These are phyloP conservation scores for Deilephila porcellus DNA, from an alignment of 2,888 invertebrate species.

Conservation along the genomic window DNA sequence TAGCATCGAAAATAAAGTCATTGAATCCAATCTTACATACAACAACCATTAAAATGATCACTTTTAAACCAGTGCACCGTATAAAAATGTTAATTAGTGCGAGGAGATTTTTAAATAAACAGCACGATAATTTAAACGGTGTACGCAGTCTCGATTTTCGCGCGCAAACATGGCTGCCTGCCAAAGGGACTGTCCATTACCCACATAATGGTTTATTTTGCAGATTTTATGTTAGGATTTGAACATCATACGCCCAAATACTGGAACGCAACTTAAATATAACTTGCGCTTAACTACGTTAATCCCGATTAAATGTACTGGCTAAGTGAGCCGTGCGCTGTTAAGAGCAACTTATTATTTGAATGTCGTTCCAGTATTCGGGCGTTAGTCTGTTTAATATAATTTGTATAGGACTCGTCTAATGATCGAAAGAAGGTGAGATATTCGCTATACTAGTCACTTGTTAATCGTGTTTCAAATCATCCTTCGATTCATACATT, in stretches of 20 bases:
- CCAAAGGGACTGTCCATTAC: conserved; percentile 57
- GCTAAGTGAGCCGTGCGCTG: no score
- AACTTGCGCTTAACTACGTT: no score
- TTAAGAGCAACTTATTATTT: no score
- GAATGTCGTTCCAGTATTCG: no score
- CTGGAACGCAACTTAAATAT: no score
- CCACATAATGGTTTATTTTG: conserved; percentile 35
- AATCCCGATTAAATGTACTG: no score
- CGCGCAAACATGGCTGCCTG: conserved; percentile 55
- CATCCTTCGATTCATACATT: background rate
- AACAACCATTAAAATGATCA: conserved; percentile 9
- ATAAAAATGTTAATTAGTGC: conserved; percentile 26
- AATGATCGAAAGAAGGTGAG: background rate
- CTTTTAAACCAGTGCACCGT: conserved; percentile 13
- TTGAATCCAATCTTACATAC: background rate
- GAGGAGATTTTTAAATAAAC: conserved; percentile 30
- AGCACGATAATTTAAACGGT: conserved; percentile 56
- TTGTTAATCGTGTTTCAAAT: background rate
- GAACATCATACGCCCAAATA: no score
- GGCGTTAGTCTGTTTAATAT: conserved; percentile 25
- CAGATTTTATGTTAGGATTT: conserved; percentile 32
- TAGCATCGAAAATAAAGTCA: background rate
- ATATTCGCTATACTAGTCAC: background rate
- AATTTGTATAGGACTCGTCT: conserved; percentile 16
- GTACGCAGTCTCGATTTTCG: conserved; percentile 51